Evolutionary conservation across 1,140 invertebrate species (phyloP), one percentile per base, ranked within the genome.

Genomic region (Drosophila burlai): DNA sequence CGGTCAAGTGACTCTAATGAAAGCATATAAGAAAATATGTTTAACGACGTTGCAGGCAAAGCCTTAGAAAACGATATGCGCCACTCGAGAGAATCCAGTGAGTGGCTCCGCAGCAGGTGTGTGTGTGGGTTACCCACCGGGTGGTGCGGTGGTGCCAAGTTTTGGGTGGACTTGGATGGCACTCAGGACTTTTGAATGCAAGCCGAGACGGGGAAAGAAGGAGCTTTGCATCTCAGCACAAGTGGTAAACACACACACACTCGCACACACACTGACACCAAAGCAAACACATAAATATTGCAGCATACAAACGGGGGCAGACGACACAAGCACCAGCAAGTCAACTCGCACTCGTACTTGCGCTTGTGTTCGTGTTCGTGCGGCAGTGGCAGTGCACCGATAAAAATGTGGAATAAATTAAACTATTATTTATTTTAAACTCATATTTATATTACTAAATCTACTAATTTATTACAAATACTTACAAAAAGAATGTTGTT

Each of bases 291-390:
- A 65, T 84, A 90, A 89, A 89, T 89, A 84, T 72, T 89, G 85
- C 77, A 90, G 85, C 81, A 90, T 64, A 81, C 81, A 79, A 89
- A 89, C 66, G 85, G 85, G 84, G 84, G 85, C 84, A 87, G 81
- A 59, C 75, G 68, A 75, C 76, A 75, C 69, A 71, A 79, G 74
- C 74, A 81, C 54, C 80, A 80, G 59, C 84, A 84, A 83, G 84
- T 87, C 77, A 84, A 84, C 81, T 84, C 58, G 61, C 47, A 55
- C 49, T 34, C 42, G 81, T 79, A 50, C 54, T 57, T 80, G 80
- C 75, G 62, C 62, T 57, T 80, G 63, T 74, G 64, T 54, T 16
- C 2, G 84, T 71, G 61, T 62, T 59, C 68, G 57, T 74, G 67
- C 43, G 38, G 21, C 63, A 71, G 49, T 77, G 60, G 21, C 58